Conservation (phyloP, 1,140 invertebrate genomes). For the Alviniconcha marisindica region DNA sequence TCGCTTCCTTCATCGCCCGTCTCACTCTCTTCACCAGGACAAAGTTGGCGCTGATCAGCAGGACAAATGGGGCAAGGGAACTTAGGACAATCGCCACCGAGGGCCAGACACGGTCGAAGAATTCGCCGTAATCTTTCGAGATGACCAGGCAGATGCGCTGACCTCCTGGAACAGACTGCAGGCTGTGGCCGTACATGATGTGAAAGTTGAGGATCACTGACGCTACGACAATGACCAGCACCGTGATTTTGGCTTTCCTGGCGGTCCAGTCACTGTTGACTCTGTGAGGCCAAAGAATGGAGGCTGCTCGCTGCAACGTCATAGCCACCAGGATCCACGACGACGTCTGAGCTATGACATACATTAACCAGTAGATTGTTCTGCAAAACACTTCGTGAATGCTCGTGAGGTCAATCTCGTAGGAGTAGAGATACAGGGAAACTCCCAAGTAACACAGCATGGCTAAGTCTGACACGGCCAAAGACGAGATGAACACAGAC, state of each 20-base stretch:
- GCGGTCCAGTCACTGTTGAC: neutral
- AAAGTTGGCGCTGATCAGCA: neutral
- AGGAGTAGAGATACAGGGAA: neutral
- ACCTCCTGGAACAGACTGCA: neutral
- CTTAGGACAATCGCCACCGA: slow-evolving; percentile 49
- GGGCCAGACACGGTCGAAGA: slow-evolving; percentile 46
- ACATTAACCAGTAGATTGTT: neutral
- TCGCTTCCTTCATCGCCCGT: neutral
- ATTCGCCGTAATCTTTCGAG: slow-evolving; percentile 30
- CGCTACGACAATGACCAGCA: neutral
- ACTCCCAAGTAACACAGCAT: neutral
- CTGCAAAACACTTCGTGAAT: neutral
- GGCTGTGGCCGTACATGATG: slow-evolving; percentile 10
- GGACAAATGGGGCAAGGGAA: neutral
- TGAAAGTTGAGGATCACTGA: neutral
- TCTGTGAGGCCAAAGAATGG: slow-evolving; percentile 18
- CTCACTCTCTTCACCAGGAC: slow-evolving; percentile 2
- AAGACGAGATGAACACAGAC: neutral
- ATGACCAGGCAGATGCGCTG: neutral
- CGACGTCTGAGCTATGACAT: neutral
- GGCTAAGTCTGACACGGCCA: slow-evolving; percentile 11
- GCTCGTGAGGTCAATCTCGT: no score
- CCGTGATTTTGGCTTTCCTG: neutral
- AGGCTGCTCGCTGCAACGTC: slow-evolving; percentile 26
- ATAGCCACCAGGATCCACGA: slow-evolving; percentile 24